These are phyloP conservation scores for Microctonus aethiopoides DNA, from an alignment of 2,888 invertebrate species.

Conservation along the genomic window DNA sequence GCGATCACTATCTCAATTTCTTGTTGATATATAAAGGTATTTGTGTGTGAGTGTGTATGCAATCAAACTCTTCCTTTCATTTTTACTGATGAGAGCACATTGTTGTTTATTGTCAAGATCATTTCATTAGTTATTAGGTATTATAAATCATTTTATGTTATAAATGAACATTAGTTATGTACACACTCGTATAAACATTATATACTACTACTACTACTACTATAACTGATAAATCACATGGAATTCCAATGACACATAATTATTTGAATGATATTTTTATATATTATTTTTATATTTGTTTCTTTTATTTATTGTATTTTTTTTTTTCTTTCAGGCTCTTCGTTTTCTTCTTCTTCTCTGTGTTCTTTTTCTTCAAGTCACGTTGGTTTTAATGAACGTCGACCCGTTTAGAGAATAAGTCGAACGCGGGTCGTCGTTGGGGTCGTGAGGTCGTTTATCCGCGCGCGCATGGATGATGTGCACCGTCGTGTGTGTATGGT, in stretches of 20 bases:
- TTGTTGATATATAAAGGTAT: not conserved
- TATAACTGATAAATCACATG: not conserved
- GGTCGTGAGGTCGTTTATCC: conserved; percentile 13
- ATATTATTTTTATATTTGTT: not conserved
- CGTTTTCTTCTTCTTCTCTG: not conserved
- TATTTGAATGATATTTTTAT: not conserved
- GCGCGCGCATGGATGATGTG: conserved; percentile 4
- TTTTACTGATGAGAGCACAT: not conserved
- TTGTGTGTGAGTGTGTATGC: not conserved
- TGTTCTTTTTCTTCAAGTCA: not conserved
- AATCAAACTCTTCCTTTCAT: not conserved
- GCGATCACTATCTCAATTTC: not conserved
- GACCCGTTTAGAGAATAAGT: conserved; percentile 11
- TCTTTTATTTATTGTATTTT: not conserved
- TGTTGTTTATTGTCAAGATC: not conserved
- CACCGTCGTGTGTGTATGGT: not conserved
- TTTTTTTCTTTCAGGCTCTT: no score
- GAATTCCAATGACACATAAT: not conserved
- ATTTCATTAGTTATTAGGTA: not conserved
- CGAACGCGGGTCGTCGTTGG: conserved; percentile 7
- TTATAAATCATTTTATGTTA: not conserved
- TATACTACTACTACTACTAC: no score
- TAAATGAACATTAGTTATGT: not conserved
- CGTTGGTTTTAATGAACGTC: conserved; percentile 12
- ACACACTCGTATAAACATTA: no score